Base-by-base conservation (phyloP, 1,140 invertebrate species). In the Hydropsyche tenuis region DNA sequence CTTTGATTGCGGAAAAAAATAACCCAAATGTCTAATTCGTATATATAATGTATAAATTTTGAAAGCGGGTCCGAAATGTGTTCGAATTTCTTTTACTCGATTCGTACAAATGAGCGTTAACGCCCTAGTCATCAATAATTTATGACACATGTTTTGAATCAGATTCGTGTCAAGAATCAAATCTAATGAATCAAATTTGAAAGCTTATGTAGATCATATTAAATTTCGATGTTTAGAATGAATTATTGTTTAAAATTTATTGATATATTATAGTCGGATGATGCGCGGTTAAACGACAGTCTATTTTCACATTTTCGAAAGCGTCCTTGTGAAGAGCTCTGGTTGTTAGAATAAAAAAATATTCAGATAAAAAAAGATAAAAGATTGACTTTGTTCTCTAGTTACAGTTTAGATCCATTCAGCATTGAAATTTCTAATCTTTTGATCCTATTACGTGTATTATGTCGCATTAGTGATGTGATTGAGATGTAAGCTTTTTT, bases 371-470 rank as follows among this genome's bases (percentile, higher is more conserved):
- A 37, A 37, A 37, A 37, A 9, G 30, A 37, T 37, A 37, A 37
- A 37, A 37, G 9, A 37, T 3, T 37, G 20, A 12, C 56, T 60
- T 60, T 60, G 56, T 60, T 60, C 56, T 60, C 23, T 23, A 25
- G 56, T 25, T 25, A 60, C 20, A 23, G 18, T 23, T 27, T 60
- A 18, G 56, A 60, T 23, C 56, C 56, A 60, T 60, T 60, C 56
- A 60, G 18, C 56, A 60, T 60, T 23, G 56, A 60, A 60, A 25
- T 60, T 60, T 60, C 56, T 60, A 60, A 60, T 60, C 56, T 60
- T 60, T 60, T 60, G 56, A 60, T 60, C 56, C 56, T 60, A 60
- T 60, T 60, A 60, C 56, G 56, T 60, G 56, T 60, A 60, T 60
- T 60, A 60, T 60, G 56, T 60, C 56, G 56, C 23, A 60, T 60